Conservation (phyloP, 2,888 invertebrate genomes). For the Drosophila multiciliata region DNA sequence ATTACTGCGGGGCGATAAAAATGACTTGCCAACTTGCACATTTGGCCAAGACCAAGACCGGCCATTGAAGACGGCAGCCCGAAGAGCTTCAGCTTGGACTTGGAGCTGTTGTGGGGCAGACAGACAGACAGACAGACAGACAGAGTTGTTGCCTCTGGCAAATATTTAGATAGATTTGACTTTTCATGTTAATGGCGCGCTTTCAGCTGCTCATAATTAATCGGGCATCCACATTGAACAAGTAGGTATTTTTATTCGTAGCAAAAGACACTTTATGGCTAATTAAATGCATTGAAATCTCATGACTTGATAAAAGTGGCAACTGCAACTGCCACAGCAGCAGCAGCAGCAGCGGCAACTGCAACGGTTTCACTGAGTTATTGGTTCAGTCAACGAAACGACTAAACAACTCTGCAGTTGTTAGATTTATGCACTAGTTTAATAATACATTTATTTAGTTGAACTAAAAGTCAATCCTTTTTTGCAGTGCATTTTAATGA, state of each 20-base stretch:
- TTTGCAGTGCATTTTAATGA: not conserved
- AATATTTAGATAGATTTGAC: slow-evolving; percentile 81
- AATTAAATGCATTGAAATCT: slow-evolving; percentile 70
- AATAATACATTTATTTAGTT: not conserved
- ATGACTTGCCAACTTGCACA: slow-evolving; percentile 80
- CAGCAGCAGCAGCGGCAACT: slow-evolving; percentile 1
- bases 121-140: slow-evolving; percentile 45
- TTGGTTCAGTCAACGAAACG: slow-evolving; percentile 11
- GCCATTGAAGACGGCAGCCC: slow-evolving; percentile 11
- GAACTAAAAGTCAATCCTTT: not conserved
- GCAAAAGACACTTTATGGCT: slow-evolving; percentile 72
- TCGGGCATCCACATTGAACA: slow-evolving; percentile 74
- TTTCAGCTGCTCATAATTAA: slow-evolving; percentile 80
- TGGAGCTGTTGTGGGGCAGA: slow-evolving; percentile 17
- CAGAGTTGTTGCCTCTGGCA: slow-evolving; percentile 64
- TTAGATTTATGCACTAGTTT: slow-evolving; percentile 23
- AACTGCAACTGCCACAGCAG: not conserved
- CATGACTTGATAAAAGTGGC: slow-evolving; percentile 41
- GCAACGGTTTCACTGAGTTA: slow-evolving; percentile 21
- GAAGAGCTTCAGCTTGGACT: slow-evolving; percentile 3
- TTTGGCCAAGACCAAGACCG: slow-evolving; percentile 64
- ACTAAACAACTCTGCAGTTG: slow-evolving; percentile 11
- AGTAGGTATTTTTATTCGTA: slow-evolving; percentile 74
- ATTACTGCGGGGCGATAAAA: slow-evolving; percentile 78
- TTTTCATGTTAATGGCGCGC: slow-evolving; percentile 80